Conservation (phyloP, 2,113 vertebrate species). For the Leiothrix lutea region DNA sequence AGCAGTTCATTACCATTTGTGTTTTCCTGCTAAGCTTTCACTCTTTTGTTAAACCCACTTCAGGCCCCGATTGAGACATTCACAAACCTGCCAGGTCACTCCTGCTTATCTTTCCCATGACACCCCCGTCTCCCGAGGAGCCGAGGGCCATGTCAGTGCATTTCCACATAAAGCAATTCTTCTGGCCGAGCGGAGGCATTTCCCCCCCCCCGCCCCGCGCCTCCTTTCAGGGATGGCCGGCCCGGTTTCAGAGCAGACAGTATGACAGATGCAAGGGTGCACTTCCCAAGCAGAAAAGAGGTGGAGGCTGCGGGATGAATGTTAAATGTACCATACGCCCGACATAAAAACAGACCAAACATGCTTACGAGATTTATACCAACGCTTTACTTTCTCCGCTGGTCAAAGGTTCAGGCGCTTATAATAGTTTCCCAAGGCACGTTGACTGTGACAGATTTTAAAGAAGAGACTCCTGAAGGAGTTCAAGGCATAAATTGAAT, state of each 20-base stretch:
- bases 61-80: conserved; percentile 64
- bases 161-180: conserved; percentile 70
- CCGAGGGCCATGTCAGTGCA: conserved; percentile 51
- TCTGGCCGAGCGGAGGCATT: conserved; percentile 72
- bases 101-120: conserved; percentile 80
- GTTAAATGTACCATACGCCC: conserved; percentile 64
- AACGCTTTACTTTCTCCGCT: conserved; percentile 58
- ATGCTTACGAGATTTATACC: conserved; percentile 69
- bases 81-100: conserved; percentile 66
- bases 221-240: conserved; percentile 28
- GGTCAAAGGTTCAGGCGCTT: conserved; percentile 68
- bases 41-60: conserved; percentile 62
- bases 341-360: conserved; percentile 60
- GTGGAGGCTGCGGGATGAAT: conserved; percentile 60
- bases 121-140: conserved; percentile 54
- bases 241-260: conserved; percentile 46
- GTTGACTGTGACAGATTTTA: conserved; percentile 68
- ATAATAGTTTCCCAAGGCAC: conserved; percentile 71
- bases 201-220: conserved; percentile 23
- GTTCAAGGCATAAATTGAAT: conserved; percentile 74
- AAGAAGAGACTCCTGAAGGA: conserved; percentile 67
- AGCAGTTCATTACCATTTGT: conserved; percentile 73
- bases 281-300: conserved; percentile 63
- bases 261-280: conserved; percentile 65
- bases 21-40: conserved; percentile 67